These are phyloP conservation scores for Thymelicus sylvestris DNA, from an alignment of 2,888 invertebrate genomes.

Conservation along the genomic window DNA sequence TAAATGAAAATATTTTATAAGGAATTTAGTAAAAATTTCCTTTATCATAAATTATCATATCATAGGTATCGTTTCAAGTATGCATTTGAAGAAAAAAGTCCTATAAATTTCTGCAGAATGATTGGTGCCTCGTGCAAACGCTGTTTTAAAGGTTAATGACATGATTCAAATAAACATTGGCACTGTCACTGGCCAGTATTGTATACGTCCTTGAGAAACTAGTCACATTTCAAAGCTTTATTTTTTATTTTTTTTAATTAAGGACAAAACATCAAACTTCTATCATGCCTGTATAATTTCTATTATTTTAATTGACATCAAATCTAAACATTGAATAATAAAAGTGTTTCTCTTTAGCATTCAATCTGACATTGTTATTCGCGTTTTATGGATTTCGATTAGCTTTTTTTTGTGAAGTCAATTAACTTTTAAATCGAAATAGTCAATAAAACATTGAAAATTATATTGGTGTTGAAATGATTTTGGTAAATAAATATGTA, in stretches of 20 bases:
- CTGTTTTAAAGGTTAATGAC: conserved; percentile 34
- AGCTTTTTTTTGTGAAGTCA: background rate
- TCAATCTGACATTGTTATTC: conserved; percentile 9
- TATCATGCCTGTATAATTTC: conserved; percentile 13
- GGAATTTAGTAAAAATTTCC: no score
- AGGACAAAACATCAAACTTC: conserved; percentile 1
- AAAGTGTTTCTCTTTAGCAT: background rate
- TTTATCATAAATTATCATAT: no score
- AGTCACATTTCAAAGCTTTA: conserved; percentile 18
- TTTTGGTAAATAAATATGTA: background rate
- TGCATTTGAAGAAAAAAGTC: background rate
- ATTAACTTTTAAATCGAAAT: background rate
- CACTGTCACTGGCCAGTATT: conserved; percentile 16
- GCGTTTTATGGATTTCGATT: conserved; percentile 10
- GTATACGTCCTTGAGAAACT: conserved; percentile 29
- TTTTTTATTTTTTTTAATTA: no score
- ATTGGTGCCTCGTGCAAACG: conserved; percentile 11
- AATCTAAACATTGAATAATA: conserved; percentile 10
- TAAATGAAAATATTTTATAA: no score
- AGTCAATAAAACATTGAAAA: background rate
- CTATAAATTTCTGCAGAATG: background rate
- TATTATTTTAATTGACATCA: conserved; percentile 17
- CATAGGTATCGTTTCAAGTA: no score
- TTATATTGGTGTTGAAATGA: background rate
- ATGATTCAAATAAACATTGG: conserved; percentile 20